These are phyloP conservation scores for Gila robusta DNA, from an alignment of 2,797 vertebrate species.

Conservation along the genomic window DNA sequence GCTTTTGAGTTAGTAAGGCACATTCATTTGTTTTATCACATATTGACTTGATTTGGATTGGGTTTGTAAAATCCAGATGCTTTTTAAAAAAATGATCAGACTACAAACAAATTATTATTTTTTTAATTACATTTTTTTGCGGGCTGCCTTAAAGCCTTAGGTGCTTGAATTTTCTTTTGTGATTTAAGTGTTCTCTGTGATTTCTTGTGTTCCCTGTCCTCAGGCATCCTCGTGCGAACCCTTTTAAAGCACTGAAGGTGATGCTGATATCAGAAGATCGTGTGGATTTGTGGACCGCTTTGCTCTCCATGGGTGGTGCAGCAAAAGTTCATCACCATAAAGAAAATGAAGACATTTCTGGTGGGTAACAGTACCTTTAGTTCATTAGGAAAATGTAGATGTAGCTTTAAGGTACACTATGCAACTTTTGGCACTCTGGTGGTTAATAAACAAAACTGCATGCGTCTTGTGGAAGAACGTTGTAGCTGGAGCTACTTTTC, in stretches of 20 bases:
- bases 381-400: neutral
- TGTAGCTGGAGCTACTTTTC: neutral
- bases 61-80: neutral
- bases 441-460: neutral
- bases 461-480: neutral
- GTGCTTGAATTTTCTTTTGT: neutral
- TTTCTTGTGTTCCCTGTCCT: neutral
- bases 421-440: neutral
- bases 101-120: neutral
- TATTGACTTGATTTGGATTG: neutral
- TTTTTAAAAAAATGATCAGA: no score
- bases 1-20: no score
- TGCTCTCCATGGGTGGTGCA: conserved; percentile 89
- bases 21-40: neutral
- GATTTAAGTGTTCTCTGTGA: neutral
- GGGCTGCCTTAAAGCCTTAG: neutral
- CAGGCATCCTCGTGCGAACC: conserved; percentile 91
- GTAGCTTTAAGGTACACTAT: neutral
- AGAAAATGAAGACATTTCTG: conserved; percentile 80
- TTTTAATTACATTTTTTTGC: neutral
- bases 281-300: conserved; percentile 89
- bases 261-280: conserved; percentile 89
- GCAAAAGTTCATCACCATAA: conserved; percentile 85
- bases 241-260: conserved; percentile 88
- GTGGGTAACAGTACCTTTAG: conserved; percentile 70